Evolutionary conservation across 2,888 invertebrate genomes (phyloP).

Genomic region (Protula sp.): DNA sequence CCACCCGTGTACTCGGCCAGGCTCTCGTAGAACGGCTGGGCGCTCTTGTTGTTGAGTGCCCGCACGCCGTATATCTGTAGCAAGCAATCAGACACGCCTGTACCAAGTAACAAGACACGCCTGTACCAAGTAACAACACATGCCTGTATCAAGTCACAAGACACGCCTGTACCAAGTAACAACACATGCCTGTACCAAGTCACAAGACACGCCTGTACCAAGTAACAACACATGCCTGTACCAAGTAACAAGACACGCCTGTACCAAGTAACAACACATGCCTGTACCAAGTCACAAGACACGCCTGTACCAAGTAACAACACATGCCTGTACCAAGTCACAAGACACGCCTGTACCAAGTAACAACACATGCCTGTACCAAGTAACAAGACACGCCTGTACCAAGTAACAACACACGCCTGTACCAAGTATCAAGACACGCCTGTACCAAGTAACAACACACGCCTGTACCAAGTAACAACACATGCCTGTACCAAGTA

Average conservation of each 20-base stretch:
- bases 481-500: not conserved
- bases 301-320: too few relatives aligned
- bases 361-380: too few relatives aligned
- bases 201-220: not conserved
- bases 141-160: not conserved
- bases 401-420: not conserved
- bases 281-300: too few relatives aligned
- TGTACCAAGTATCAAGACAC: not conserved
- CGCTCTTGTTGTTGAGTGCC: conserved; percentile 15
- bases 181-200: not conserved
- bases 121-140: not conserved
- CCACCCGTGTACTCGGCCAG: conserved; percentile 40
- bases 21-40: conserved; percentile 35
- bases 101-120: not conserved
- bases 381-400: not conserved
- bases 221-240: too few relatives aligned
- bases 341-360: too few relatives aligned
- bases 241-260: too few relatives aligned
- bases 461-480: not conserved
- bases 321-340: too few relatives aligned
- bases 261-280: too few relatives aligned
- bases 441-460: not conserved
- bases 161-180: not conserved
- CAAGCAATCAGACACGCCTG: not conserved
- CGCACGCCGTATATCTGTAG: conserved; percentile 43